Evolutionary conservation across 2,113 vertebrate species (phyloP).

Genomic region (Pitta sordida): DNA sequence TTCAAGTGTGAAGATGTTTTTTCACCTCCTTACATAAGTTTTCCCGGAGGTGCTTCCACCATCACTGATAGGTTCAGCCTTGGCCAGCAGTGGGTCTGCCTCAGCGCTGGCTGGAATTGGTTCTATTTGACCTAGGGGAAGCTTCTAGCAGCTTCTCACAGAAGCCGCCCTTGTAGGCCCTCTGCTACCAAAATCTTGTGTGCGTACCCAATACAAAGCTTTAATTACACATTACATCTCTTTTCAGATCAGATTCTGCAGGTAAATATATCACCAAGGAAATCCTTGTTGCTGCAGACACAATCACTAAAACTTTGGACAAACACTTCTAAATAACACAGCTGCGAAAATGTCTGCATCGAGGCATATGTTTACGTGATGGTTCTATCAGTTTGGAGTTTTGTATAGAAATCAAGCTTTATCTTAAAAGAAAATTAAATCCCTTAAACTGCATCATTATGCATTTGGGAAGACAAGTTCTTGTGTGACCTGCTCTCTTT

Average conservation of each 20-base stretch:
- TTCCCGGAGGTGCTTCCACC: background rate
- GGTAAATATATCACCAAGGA: background rate
- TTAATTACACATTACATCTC: background rate
- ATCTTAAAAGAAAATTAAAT: background rate
- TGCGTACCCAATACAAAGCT: background rate
- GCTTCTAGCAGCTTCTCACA: background rate
- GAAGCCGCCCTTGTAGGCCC: background rate
- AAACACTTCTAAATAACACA: background rate
- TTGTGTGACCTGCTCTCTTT: conserved; percentile 13
- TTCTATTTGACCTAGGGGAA: fast-evolving
- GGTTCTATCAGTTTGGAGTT: background rate
- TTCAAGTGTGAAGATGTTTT: background rate
- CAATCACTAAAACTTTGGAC: background rate
- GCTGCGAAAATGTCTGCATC: background rate
- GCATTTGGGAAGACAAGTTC: background rate
- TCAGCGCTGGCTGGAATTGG: background rate
- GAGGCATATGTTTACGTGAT: background rate
- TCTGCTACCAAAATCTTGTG: background rate
- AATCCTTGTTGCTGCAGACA: background rate
- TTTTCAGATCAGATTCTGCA: background rate
- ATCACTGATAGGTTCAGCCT: background rate
- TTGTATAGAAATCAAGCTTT: background rate
- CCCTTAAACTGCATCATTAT: background rate
- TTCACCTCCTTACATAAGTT: background rate
- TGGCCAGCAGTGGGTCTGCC: fast-evolving